Evolutionary conservation across 2,797 vertebrate genomes (phyloP).

Genomic region (Eospalax fontanierii): DNA sequence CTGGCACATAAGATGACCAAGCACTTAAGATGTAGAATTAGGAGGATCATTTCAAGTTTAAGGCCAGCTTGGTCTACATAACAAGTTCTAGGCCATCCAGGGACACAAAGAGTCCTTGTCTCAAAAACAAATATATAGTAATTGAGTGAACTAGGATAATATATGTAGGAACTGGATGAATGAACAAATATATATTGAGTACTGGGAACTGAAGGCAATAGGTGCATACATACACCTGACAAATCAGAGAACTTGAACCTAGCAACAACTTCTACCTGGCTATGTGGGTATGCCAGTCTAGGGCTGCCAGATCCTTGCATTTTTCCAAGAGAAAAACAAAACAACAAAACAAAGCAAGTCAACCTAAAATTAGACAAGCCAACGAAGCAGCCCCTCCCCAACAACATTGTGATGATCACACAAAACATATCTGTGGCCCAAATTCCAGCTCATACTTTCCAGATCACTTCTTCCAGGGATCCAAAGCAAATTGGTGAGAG

Average conservation of each 20-base stretch:
- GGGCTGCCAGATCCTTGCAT: background rate
- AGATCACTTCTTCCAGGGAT: background rate
- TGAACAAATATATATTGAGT: background rate
- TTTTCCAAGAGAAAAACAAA: constrained; percentile 18
- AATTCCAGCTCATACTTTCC: background rate
- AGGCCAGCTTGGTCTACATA: no score
- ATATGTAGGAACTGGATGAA: background rate
- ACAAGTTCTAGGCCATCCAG: background rate
- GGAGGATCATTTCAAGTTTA: background rate
- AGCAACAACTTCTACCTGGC: background rate
- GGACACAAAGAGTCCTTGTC: background rate
- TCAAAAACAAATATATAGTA: background rate
- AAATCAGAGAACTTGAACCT: background rate
- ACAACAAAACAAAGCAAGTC: background rate
- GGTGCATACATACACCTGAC: background rate
- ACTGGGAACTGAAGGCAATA: background rate
- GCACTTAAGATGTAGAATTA: background rate
- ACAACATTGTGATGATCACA: background rate
- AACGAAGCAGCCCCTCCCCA: background rate
- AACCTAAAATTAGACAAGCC: constrained; percentile 46
- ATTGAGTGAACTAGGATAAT: background rate
- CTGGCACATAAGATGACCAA: background rate
- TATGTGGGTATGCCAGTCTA: background rate
- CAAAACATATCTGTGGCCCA: background rate
- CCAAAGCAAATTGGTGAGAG: no score